Conservation (phyloP, 2,888 invertebrate species). For the Poecilus cupreus region DNA sequence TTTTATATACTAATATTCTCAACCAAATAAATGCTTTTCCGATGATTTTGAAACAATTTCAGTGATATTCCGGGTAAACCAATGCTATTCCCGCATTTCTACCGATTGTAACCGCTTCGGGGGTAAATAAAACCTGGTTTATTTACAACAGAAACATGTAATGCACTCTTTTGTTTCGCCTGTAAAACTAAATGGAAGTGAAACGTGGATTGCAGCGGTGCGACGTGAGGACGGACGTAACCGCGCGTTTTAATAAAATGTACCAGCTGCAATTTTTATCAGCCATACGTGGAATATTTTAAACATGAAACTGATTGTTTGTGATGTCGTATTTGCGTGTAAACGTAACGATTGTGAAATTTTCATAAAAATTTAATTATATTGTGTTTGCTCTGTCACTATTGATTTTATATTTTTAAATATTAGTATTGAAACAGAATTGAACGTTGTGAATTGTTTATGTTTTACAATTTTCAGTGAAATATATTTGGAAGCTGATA, state of each 20-base stretch:
- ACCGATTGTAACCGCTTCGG: background rate
- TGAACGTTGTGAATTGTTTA: background rate
- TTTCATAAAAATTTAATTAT: constrained; percentile 38
- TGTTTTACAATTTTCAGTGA: no score
- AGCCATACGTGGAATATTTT: constrained; percentile 37
- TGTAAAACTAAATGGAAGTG: constrained; percentile 34
- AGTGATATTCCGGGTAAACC: no score
- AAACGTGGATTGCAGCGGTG: constrained; percentile 4
- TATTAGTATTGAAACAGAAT: no score
- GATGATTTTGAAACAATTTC: no score
- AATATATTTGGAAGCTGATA: no score
- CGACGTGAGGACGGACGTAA: background rate
- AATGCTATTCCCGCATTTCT: background rate
- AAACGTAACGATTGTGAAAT: constrained; percentile 7
- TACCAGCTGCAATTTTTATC: constrained; percentile 24
- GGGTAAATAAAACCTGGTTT: constrained; percentile 18
- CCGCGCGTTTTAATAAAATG: constrained; percentile 35
- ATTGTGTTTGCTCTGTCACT: background rate
- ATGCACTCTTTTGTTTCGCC: constrained; percentile 29
- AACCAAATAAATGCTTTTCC: no score
- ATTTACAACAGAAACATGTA: constrained; percentile 10
- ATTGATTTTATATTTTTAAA: background rate
- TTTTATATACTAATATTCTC: no score
- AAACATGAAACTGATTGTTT: constrained; percentile 24
- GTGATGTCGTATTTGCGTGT: constrained; percentile 2